Conservation (phyloP, 2,797 vertebrate species). For the Cyprinella venusta region DNA sequence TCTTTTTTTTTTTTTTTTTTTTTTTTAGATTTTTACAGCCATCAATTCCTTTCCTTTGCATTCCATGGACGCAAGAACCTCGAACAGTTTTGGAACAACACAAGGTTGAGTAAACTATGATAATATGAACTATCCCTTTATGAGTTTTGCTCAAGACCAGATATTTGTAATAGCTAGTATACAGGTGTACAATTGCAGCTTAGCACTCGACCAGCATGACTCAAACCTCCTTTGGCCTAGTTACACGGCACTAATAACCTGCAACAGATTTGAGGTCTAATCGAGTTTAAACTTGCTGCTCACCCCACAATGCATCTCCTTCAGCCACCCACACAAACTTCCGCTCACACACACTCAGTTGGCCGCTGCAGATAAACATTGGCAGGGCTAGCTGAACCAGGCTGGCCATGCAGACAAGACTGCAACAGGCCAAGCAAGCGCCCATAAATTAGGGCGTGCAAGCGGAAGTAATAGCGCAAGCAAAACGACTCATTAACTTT, state of each 20-base stretch:
- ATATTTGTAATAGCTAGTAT: not conserved
- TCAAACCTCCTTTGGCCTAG: conserved; percentile 31
- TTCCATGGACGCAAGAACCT: not conserved
- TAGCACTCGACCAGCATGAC: conserved; percentile 25
- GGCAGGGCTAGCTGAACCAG: conserved; percentile 1
- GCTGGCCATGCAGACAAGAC: conserved; percentile 37
- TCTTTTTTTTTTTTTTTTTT: not conserved
- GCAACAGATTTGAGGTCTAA: conserved; percentile 36
- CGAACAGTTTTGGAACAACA: not conserved
- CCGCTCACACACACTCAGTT: conserved; percentile 9
- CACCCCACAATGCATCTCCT: conserved; percentile 21
- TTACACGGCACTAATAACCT: conserved; percentile 35
- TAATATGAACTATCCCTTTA: not conserved
- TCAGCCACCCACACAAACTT: conserved; percentile 35
- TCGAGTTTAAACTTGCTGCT: conserved; percentile 31
- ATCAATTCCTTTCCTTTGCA: not conserved
- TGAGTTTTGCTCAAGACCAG: not conserved
- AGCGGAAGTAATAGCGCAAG: conserved; percentile 46
- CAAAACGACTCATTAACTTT: conserved; percentile 54
- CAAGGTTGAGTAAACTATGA: not conserved
- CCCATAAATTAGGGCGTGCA: conserved; percentile 43
- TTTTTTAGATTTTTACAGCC: not conserved
- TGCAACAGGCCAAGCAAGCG: conserved; percentile 30
- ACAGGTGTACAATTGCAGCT: not conserved
- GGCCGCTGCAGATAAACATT: conserved; percentile 40